Evolutionary conservation across 2,113 vertebrate genomes (phyloP), one percentile per base, ranked within the genome.

Genomic region (Coturnix japonica): DNA sequence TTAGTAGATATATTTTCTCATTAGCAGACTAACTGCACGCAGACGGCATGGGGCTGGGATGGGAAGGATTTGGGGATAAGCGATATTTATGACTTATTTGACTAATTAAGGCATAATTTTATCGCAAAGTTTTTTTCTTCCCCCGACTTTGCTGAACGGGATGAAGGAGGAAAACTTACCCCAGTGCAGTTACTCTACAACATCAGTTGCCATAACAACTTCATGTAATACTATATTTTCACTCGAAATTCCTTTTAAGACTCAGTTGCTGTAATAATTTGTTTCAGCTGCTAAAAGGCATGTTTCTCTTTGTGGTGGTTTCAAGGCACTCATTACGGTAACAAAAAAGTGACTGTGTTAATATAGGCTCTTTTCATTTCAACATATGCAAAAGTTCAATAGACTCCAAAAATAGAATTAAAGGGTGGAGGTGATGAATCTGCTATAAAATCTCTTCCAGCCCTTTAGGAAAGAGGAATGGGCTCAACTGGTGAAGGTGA

Each of bases 181-280:
- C 97, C 96, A 96, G 92, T 96, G 95, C 93, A 96, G 97, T 97
- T 98, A 97, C 97, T 98, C 97, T 89, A 97, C 95, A 97, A 96
- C 97, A 96, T 97, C 97, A 98, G 97, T 98, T 98, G 97, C 97
- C 97, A 98, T 98, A 97, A 97, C 97, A 97, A 98, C 97, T 97
- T 97, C 96, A 91, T 96, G 95, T 93, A 97, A 97, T 94, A 96
- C 97, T 97, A 97, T 97, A 97, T 97, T 97, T 97, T 98, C 91
- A 95, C 96, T 97, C 96, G 95, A 97, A 97, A 97, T 97, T 97
- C 97, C 97, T 98, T 98, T 97, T 98, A 98, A 96, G 97, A 97
- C 95, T 97, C 87, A 14, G 96, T 97, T 97, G 97, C 97, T 96
- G 96, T 97, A 98, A 98, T 97, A 97, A 98, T 98, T 97, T 97